phyloP scores from a whole-genome alignment of 2,797 vertebrate species.

The Streptopelia turtur region DNA sequence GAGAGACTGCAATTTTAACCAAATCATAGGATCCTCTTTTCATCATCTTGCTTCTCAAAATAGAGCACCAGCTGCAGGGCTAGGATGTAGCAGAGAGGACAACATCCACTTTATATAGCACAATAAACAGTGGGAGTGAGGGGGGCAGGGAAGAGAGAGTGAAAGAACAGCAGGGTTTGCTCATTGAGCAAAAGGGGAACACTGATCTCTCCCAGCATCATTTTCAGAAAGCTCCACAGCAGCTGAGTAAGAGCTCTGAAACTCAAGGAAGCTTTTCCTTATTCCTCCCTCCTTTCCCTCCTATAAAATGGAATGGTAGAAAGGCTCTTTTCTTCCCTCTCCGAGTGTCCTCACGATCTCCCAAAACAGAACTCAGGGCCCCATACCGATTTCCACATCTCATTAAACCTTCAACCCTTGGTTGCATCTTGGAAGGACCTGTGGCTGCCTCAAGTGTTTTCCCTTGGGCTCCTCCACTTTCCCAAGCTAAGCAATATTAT shows the following conservation, averaged over 20 bases:
- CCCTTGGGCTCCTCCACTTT: not conserved
- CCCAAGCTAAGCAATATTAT: not conserved
- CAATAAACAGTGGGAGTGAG: not conserved
- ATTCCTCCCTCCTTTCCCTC: not conserved
- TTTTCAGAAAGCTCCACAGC: not conserved
- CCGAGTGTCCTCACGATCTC: not conserved
- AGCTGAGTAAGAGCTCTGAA: not conserved
- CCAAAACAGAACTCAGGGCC: not conserved
- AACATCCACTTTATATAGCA: not conserved
- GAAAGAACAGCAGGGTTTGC: not conserved
- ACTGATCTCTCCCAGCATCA: not conserved
- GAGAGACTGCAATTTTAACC: not conserved
- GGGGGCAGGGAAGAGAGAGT: not conserved
- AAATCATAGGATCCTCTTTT: not conserved
- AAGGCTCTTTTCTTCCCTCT: not conserved
- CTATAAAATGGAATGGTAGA: not conserved
- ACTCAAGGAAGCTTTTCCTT: not conserved
- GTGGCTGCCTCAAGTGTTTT: not conserved
- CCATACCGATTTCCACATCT: not conserved
- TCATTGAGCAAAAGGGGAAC: not conserved
- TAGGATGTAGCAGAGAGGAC: not conserved
- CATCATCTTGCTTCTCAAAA: not conserved
- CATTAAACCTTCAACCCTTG: not conserved
- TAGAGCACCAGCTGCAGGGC: slow-evolving; percentile 20
- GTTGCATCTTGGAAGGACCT: not conserved